A percentile compares a stretch with the other conserved stretches of the same genome.
These are phyloP conservation scores for Mus spicilegus DNA, from an alignment of 2,113 vertebrate genomes.

Conservation along the genomic window DNA sequence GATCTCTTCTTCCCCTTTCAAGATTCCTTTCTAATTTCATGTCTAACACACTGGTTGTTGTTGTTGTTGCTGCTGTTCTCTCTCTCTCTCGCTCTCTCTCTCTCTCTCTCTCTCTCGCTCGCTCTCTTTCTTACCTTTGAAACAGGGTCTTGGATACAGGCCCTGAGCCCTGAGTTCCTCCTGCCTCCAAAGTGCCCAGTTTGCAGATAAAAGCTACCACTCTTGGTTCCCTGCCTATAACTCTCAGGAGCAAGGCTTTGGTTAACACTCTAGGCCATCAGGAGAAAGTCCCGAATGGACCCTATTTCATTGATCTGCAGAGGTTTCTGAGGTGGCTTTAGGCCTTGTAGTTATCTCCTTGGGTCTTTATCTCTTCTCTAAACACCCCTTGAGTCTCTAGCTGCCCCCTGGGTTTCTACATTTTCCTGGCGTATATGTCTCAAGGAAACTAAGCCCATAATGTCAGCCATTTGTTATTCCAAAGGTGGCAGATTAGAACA, in stretches of 20 bases:
- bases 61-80: background rate
- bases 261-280: background rate
- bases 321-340: slow-evolving; percentile 2
- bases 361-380: slow-evolving; percentile 48
- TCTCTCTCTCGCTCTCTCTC: no score
- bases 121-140: background rate
- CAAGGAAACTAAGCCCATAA: slow-evolving; percentile 43
- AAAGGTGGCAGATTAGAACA: slow-evolving; percentile 69
- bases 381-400: slow-evolving; percentile 13
- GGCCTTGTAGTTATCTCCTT: background rate
- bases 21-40: background rate
- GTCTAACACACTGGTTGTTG: background rate
- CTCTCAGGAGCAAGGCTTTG: background rate
- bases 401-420: slow-evolving; percentile 37
- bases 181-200: background rate
- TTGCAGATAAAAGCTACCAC: background rate
- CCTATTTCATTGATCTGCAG: slow-evolving; percentile 28
- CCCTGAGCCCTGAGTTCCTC: background rate
- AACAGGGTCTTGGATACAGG: background rate
- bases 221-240: no score
- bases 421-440: slow-evolving; percentile 35
- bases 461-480: slow-evolving; percentile 53
- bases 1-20: background rate
- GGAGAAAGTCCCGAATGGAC: slow-evolving; percentile 1
- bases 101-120: no score